Conservation (phyloP, 2,888 invertebrate species). For the Synergus itoensis region DNA sequence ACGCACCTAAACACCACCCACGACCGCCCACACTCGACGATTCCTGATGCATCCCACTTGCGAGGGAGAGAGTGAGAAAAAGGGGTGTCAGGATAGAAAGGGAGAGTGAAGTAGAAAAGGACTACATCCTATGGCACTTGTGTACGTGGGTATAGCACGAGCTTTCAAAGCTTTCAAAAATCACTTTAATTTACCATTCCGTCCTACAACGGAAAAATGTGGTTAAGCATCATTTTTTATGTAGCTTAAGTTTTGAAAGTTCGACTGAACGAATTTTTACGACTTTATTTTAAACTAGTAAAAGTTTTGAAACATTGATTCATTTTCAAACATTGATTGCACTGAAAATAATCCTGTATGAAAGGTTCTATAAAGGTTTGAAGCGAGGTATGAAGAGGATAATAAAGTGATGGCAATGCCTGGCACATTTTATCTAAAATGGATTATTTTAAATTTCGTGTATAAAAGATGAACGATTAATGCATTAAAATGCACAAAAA, state of each 20-base stretch:
- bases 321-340: too few species aligned
- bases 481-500: constrained; percentile 5
- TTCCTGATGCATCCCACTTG: constrained; percentile 41
- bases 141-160: background rate
- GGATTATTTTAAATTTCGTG: background rate
- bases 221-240: too few species aligned
- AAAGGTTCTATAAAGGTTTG: too few species aligned
- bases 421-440: background rate
- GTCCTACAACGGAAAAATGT: too few species aligned
- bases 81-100: constrained; percentile 19
- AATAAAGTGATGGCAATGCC: background rate
- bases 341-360: too few species aligned
- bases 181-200: constrained; percentile 34
- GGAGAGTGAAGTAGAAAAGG: constrained; percentile 9
- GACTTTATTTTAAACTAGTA: too few species aligned
- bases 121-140: constrained; percentile 12
- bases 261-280: too few species aligned
- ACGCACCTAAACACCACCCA: constrained; percentile 71
- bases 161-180: background rate
- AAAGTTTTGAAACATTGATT: too few species aligned
- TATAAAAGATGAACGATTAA: background rate
- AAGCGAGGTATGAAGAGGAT: too few species aligned
- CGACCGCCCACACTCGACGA: constrained; percentile 63
- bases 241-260: too few species aligned
- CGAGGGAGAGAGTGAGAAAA: constrained; percentile 11